These are phyloP conservation scores for Drosophila monieri DNA, from an alignment of 2,888 invertebrate genomes.

Conservation along the genomic window DNA sequence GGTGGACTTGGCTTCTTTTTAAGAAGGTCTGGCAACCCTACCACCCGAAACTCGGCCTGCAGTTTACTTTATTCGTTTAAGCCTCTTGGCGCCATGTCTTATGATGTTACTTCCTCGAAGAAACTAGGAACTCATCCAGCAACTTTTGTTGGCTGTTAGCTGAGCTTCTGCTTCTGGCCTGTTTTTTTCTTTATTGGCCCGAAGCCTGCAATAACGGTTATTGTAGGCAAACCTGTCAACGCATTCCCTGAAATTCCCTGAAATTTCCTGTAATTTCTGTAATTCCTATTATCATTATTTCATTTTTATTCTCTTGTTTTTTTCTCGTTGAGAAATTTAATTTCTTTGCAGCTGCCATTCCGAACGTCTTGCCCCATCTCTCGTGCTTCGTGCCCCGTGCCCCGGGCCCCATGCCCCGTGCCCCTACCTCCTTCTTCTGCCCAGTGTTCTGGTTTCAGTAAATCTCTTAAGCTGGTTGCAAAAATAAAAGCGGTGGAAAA, in stretches of 20 bases:
- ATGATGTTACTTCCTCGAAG: too few relatives aligned
- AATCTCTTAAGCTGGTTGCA: constrained; percentile 71
- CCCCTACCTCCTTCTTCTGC: background rate
- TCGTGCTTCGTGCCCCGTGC: background rate
- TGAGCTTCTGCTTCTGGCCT: background rate
- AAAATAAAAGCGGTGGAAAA: constrained; percentile 58
- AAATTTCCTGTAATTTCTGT: constrained; percentile 11
- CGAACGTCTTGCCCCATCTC: constrained; percentile 64
- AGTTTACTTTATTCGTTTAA: background rate
- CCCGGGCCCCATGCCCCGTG: background rate
- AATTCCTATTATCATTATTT: constrained; percentile 3
- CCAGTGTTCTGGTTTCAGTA: constrained; percentile 41
- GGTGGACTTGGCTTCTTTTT: too few relatives aligned
- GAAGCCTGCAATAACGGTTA: background rate
- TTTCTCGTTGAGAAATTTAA: constrained; percentile 63
- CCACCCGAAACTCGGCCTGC: too few relatives aligned
- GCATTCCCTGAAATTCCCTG: constrained; percentile 6
- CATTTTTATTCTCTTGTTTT: constrained; percentile 6
- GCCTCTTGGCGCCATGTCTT: too few relatives aligned
- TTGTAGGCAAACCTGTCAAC: constrained; percentile 23
- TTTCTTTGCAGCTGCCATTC: constrained; percentile 71
- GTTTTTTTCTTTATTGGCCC: background rate
- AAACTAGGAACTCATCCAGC: too few relatives aligned
- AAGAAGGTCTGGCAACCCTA: background rate
- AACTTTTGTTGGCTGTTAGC: background rate